Percentiles rank a stretch among this genome's conserved stretches.
These are phyloP conservation scores for Tyto alba DNA, from an alignment of 2,113 vertebrate genomes.

Conservation along the genomic window DNA sequence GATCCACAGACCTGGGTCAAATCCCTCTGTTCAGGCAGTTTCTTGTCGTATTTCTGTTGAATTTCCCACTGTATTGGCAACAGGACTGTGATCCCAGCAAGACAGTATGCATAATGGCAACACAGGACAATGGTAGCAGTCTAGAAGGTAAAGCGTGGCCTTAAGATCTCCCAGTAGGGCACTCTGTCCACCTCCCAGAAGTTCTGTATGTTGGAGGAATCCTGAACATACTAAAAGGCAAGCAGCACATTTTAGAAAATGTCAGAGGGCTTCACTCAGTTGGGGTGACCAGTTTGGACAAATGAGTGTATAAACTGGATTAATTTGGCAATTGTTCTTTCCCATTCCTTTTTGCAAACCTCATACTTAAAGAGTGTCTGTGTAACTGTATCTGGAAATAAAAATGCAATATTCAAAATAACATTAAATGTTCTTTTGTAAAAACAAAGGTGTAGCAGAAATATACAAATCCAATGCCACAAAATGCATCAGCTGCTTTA, in stretches of 20 bases:
- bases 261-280: not conserved
- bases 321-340: not conserved
- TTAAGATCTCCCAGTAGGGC: not conserved
- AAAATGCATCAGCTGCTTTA: not conserved
- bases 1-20: not conserved
- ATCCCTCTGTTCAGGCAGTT: not conserved
- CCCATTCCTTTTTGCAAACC: not conserved
- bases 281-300: not conserved
- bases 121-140: not conserved
- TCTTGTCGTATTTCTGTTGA: not conserved
- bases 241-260: not conserved
- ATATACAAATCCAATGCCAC: not conserved
- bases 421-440: not conserved
- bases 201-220: not conserved
- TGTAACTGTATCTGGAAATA: not conserved
- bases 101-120: not conserved
- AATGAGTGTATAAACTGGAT: not conserved
- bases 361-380: not conserved
- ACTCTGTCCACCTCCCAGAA: not conserved
- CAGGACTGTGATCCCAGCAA: not conserved
- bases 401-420: not conserved
- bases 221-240: not conserved
- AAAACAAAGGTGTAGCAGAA: not conserved
- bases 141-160: not conserved
- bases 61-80: not conserved